Percentiles rank a stretch among this genome's conserved stretches.
These are phyloP conservation scores for silkworm (Bombyx mori) DNA, from an alignment of 1,140 invertebrate species.

Conservation along the genomic window DNA sequence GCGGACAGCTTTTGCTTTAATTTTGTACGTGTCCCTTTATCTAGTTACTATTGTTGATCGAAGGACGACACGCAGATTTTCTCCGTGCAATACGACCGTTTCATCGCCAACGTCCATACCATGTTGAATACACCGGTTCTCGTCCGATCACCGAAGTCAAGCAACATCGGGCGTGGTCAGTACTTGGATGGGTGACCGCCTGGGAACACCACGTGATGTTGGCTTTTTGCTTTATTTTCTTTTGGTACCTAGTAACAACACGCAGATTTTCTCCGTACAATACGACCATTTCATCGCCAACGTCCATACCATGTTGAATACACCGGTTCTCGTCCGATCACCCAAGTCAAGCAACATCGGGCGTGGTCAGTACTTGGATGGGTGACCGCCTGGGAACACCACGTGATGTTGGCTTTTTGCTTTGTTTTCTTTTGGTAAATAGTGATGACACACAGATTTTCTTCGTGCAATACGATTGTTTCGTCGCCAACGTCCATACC, in stretches of 20 bases:
- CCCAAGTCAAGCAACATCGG: constrained; percentile 25
- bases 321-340: constrained; percentile 19
- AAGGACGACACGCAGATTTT: too few relatives aligned
- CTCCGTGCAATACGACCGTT: too few relatives aligned
- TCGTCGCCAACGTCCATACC: constrained; percentile 30
- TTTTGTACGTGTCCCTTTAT: too few relatives aligned
- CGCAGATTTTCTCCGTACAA: too few relatives aligned
- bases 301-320: constrained; percentile 5
- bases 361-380: constrained; percentile 22
- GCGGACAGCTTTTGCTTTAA: too few relatives aligned
- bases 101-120: constrained; percentile 28
- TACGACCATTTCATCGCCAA: background rate
- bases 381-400: constrained; percentile 25
- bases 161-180: constrained; percentile 23
- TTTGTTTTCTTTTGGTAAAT: too few relatives aligned
- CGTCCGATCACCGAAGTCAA: constrained; percentile 27
- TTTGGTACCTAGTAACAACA: too few relatives aligned
- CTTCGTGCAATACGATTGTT: too few relatives aligned
- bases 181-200: constrained; percentile 22
- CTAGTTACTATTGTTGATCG: too few relatives aligned
- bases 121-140: constrained; percentile 27
- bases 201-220: constrained; percentile 24
- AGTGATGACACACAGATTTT: too few relatives aligned
- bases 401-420: constrained; percentile 24
- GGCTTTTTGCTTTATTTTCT: too few relatives aligned